These are phyloP conservation scores for Lepilemur ruficaudatus DNA, from an alignment of 2,797 vertebrate species.

Conservation along the genomic window DNA sequence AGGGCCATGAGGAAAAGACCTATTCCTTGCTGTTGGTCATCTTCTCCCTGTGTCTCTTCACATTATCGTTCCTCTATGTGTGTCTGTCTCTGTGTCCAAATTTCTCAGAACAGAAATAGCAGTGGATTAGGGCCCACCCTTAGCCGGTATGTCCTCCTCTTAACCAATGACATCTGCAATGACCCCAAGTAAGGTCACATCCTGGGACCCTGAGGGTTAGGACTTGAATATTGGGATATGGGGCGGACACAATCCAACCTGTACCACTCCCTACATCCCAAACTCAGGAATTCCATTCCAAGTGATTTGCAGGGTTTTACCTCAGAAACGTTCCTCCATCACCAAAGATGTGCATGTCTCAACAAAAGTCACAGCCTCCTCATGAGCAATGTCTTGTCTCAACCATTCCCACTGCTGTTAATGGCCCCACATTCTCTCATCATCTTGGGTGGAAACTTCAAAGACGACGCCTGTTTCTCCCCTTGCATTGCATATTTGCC, in stretches of 20 bases:
- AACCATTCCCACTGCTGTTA: not conserved
- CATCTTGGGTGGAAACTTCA: not conserved
- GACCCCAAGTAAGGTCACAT: not conserved
- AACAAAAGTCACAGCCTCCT: not conserved
- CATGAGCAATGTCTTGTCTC: not conserved
- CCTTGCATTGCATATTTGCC: too few relatives aligned
- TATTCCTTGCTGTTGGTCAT: accelerated
- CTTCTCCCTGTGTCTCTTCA: not conserved
- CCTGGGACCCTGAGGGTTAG: not conserved
- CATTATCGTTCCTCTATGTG: accelerated
- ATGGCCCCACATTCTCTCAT: accelerated
- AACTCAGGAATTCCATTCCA: not conserved
- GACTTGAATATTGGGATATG: not conserved
- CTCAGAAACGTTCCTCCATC: not conserved
- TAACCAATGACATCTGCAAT: not conserved
- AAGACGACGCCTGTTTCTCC: not conserved
- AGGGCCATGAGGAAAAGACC: not conserved
- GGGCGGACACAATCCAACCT: too few relatives aligned
- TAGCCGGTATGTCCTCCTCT: not conserved
- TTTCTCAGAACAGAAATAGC: too few relatives aligned
- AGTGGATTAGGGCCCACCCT: not conserved
- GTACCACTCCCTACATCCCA: not conserved
- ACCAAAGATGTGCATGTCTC: too few relatives aligned
- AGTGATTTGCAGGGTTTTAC: not conserved
- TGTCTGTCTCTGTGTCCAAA: not conserved